Percentiles rank a stretch among this genome's conserved stretches.
These are phyloP conservation scores for Salminus brasiliensis DNA, from an alignment of 2,113 vertebrate species.

Conservation along the genomic window DNA sequence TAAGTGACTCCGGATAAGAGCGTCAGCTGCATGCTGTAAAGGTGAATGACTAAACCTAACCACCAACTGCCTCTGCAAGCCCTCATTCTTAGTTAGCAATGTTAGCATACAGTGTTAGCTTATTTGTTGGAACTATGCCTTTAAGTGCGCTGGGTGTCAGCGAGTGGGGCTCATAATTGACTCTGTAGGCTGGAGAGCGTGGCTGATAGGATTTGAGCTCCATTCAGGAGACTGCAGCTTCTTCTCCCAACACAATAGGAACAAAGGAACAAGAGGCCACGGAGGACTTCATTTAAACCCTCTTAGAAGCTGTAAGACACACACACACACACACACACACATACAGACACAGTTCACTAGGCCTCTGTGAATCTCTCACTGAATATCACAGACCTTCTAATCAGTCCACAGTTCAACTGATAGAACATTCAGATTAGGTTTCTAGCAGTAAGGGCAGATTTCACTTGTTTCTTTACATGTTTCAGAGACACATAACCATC, in stretches of 20 bases:
- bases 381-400: slow-evolving; percentile 21
- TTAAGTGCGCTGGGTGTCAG: slow-evolving; percentile 39
- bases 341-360: slow-evolving; percentile 29
- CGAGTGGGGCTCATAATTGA: slow-evolving; percentile 37
- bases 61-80: not conserved
- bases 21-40: no score
- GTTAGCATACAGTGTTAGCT: not conserved
- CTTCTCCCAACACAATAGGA: slow-evolving; percentile 53
- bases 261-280: slow-evolving; percentile 35
- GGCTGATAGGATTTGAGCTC: slow-evolving; percentile 90
- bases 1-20: no score
- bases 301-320: slow-evolving; percentile 46
- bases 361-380: slow-evolving; percentile 12
- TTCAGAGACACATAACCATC: not conserved
- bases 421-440: not conserved
- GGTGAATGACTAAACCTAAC: no score
- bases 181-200: slow-evolving; percentile 80
- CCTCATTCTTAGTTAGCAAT: not conserved
- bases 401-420: not conserved
- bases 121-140: slow-evolving; percentile 26
- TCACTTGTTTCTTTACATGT: not conserved
- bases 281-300: slow-evolving; percentile 54
- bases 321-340: slow-evolving; percentile 37
- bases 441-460: not conserved
- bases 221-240: slow-evolving; percentile 74